Evolutionary conservation across 2,888 invertebrate genomes (phyloP).

Genomic region (Gymnocheta viridis): DNA sequence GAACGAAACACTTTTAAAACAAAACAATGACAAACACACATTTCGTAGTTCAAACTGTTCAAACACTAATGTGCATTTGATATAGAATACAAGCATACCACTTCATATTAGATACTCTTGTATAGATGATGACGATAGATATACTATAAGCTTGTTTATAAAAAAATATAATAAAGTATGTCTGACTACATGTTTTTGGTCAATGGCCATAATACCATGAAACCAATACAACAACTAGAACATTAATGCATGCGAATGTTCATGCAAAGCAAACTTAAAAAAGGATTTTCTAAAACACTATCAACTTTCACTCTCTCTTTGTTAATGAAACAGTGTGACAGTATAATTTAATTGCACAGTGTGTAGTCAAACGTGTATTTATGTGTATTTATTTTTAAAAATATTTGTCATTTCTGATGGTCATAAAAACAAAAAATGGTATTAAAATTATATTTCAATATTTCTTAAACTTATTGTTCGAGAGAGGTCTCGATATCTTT

Average conservation of each 20-base stretch:
- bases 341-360: neutral
- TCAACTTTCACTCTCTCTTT: neutral
- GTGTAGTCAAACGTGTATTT: neutral
- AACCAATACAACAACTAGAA: constrained; percentile 42
- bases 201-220: constrained; percentile 48
- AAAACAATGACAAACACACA: constrained; percentile 23
- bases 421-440: too few relatives aligned
- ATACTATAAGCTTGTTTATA: neutral
- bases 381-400: neutral
- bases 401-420: too few relatives aligned
- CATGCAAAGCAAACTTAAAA: neutral
- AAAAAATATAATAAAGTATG: constrained; percentile 42
- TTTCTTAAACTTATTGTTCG: too few relatives aligned
- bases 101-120: neutral
- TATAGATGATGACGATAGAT: neutral
- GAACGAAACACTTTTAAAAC: neutral
- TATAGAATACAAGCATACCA: neutral
- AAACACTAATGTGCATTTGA: constrained; percentile 33
- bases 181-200: constrained; percentile 43
- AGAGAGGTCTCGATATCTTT: too few relatives aligned
- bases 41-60: constrained; percentile 33
- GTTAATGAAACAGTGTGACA: neutral
- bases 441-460: too few relatives aligned
- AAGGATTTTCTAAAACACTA: neutral
- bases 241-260: neutral